Conservation (phyloP, 2,113 vertebrate genomes). For the Coturnix japonica region DNA sequence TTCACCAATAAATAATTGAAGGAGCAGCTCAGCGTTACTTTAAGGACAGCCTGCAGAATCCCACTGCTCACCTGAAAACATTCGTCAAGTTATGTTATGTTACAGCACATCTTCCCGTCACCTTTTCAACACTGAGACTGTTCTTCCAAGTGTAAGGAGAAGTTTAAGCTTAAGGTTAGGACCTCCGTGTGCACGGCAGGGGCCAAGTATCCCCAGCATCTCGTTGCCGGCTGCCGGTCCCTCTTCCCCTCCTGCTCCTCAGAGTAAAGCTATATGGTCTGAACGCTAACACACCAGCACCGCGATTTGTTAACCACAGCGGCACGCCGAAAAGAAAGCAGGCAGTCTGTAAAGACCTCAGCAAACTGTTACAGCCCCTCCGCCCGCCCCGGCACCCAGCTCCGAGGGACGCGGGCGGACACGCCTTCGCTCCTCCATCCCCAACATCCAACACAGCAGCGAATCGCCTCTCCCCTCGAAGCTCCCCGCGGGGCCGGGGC, state of each 20-base stretch:
- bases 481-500: not conserved
- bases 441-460: too few species aligned
- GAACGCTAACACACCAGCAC: rapidly evolving
- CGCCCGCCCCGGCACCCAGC: not conserved
- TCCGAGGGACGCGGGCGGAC: not conserved
- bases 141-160: not conserved
- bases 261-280: not conserved
- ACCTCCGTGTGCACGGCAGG: too few species aligned
- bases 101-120: not conserved
- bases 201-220: too few species aligned
- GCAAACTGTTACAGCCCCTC: not conserved
- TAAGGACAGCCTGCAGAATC: not conserved
- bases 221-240: not conserved
- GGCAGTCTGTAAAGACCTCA: not conserved
- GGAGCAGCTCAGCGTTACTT: not conserved
- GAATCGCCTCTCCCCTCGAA: not conserved
- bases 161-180: not conserved
- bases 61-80: not conserved
- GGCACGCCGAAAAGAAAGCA: not conserved
- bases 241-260: not conserved
- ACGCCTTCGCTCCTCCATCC: not conserved
- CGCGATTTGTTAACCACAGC: not conserved
- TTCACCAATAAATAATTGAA: conserved; percentile 27
- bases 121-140: not conserved
- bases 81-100: not conserved